Conservation (phyloP, 2,888 invertebrate species). For the Heteromyza rotundicornis region DNA sequence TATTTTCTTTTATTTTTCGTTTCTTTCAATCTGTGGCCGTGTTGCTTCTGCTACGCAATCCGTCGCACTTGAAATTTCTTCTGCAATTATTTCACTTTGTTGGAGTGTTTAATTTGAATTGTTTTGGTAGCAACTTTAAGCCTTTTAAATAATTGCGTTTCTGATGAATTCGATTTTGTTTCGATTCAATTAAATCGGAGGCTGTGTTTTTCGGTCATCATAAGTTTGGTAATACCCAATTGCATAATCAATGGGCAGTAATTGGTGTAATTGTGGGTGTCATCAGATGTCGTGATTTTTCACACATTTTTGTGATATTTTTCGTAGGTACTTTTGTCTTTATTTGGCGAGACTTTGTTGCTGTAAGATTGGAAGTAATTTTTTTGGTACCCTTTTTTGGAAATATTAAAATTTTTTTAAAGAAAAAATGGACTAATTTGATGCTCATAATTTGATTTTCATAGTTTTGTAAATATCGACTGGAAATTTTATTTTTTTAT, state of each 20-base stretch:
- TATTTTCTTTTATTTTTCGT: not conserved
- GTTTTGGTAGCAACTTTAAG: constrained; percentile 7
- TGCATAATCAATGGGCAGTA: too few relatives aligned
- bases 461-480: too few relatives aligned
- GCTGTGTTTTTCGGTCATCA: not conserved
- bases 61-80: constrained; percentile 13
- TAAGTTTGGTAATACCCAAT: not conserved
- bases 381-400: too few relatives aligned
- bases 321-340: too few relatives aligned
- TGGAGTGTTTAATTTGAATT: not conserved
- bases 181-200: not conserved
- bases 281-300: not conserved
- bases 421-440: too few relatives aligned
- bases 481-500: too few relatives aligned
- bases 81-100: not conserved
- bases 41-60: not conserved
- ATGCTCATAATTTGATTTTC: too few relatives aligned
- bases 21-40: too few relatives aligned
- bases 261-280: not conserved
- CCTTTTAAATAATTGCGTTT: not conserved
- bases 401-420: too few relatives aligned
- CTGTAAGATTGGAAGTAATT: too few relatives aligned
- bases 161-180: not conserved
- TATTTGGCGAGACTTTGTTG: too few relatives aligned
- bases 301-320: not conserved